Evolutionary conservation across 2,113 vertebrate genomes (phyloP), one percentile per base, ranked within the genome.

Genomic region (Tupaia chinensis): DNA sequence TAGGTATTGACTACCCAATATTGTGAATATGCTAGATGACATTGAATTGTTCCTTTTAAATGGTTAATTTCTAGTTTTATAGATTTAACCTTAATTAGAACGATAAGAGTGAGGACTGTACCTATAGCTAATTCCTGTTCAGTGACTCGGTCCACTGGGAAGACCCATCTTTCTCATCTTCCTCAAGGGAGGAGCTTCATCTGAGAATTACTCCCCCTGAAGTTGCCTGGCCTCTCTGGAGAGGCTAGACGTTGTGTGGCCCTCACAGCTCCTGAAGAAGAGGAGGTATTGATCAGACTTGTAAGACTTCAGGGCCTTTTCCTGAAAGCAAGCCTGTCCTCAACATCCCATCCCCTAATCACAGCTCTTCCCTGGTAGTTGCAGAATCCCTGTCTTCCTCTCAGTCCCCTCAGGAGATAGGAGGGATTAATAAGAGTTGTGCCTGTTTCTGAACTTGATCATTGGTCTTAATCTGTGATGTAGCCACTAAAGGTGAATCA

Each of bases 71-170:
- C 63, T 29, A 19, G 53, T 74, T 20, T 5, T 63, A 12, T 79
- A 44, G 69, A 80, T 69, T 73, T 53, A 66, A 34, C 5, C 5
- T 86, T 34, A 23, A 7, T 34, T 70, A 10, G 25, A 34, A 56
- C 0, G 22, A 1, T 19, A 19, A 66, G 23, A 32, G 2, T 54
- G 1, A 34, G 1, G 25, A 4, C 4, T 0, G 0, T 60, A 7
- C 27, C 17, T 15, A 27, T 0, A 14, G 65, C 3, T 58, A 1
- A 60, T 5, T 25, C 23, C 69, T 60, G 25, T 5, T 61, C 66
- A 7, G 0, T 0, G 8, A 7, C 1, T 27, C 0, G 3, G 2
- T 54, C 32, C 22, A 15, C 5, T 65, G 32, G 20, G 27, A 25
- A 16, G 56, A 34, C 4, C 13, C 4, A 13, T 29, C 27, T 9